A percentile compares a stretch with the other conserved stretches of the same genome.
Conservation (phyloP, 1,140 invertebrate species). For the Bombus polaris region DNA sequence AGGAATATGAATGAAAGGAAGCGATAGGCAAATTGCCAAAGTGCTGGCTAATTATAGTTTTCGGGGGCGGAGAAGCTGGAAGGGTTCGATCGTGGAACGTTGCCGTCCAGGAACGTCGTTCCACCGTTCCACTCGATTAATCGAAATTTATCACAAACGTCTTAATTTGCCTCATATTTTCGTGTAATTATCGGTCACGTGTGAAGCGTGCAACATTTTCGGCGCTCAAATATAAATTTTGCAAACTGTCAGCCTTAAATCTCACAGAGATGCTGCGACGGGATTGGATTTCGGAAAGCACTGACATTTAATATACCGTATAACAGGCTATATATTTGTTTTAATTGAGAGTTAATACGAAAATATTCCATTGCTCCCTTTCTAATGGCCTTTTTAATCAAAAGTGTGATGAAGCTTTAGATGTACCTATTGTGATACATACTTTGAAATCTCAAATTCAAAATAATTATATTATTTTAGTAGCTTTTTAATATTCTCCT, state of each 20-base stretch:
- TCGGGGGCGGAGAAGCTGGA: slow-evolving; percentile 59
- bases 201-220: neutral
- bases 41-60: slow-evolving; percentile 69
- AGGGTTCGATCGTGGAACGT: slow-evolving; percentile 45
- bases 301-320: neutral
- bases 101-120: slow-evolving; percentile 30
- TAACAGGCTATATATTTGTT: neutral
- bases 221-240: neutral
- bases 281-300: neutral
- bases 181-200: slow-evolving; percentile 35
- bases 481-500: too few relatives aligned
- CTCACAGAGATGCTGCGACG: neutral
- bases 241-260: neutral
- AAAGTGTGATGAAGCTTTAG: neutral
- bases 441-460: neutral
- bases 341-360: neutral
- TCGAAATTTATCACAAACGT: slow-evolving; percentile 37
- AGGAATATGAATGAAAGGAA: slow-evolving; percentile 72
- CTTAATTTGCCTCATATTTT: slow-evolving; percentile 35
- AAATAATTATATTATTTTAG: too few relatives aligned
- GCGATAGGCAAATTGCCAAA: slow-evolving; percentile 75
- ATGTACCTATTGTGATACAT: too few relatives aligned
- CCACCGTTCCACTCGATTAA: slow-evolving; percentile 41
- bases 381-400: neutral
- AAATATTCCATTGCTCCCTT: neutral